A percentile compares a stretch with the other conserved stretches of the same genome.
Evolutionary conservation across 2,113 vertebrate species (phyloP).

Genomic region (Malaclemys terrapin): DNA sequence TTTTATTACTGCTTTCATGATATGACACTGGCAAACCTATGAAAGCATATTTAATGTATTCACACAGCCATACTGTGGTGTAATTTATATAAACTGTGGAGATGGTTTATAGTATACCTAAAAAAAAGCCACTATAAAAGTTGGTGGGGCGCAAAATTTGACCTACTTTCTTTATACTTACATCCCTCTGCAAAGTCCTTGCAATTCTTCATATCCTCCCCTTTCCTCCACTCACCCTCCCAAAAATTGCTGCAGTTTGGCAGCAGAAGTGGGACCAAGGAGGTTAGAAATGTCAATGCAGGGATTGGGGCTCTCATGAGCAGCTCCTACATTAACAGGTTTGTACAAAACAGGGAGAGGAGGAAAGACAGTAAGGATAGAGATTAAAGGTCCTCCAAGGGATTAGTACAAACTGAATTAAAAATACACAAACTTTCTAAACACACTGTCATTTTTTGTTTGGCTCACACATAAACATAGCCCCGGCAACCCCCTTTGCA

Average conservation of each 20-base stretch:
- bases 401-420: neutral
- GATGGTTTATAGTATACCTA: conserved; percentile 27
- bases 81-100: conserved; percentile 55
- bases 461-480: neutral
- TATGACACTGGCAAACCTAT: conserved; percentile 56
- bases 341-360: fast-evolving
- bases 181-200: neutral
- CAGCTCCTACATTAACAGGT: neutral
- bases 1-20: conserved; percentile 62
- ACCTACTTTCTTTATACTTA: neutral
- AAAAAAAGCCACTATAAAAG: conserved; percentile 26
- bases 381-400: neutral
- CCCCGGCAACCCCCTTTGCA: neutral
- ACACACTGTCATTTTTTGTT: fast-evolving
- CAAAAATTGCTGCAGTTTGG: neutral
- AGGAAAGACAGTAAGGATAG: neutral
- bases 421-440: neutral
- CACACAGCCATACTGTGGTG: neutral
- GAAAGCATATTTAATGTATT: conserved; percentile 63
- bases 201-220: neutral
- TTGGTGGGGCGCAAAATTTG: neutral
- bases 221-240: neutral
- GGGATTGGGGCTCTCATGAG: neutral
- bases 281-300: fast-evolving
- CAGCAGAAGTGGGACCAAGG: neutral